Base-by-base conservation (phyloP, 2,888 invertebrate species). In the Linyphia triangularis region DNA sequence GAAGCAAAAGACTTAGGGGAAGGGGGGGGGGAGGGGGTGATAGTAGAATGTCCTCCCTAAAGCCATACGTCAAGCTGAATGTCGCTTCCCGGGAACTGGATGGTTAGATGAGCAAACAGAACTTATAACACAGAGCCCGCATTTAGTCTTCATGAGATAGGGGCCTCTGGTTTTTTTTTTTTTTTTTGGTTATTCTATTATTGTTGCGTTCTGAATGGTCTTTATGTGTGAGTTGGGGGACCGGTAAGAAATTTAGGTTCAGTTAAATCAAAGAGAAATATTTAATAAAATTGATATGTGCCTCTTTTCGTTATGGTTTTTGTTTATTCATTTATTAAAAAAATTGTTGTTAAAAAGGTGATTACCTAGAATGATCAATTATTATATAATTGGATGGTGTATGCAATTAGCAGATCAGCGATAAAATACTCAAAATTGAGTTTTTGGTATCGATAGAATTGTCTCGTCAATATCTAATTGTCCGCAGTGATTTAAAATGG, bases 21-120 rank as follows among this genome's bases (percentile, higher is more conserved):
- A 30, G 33, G 57, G 57, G 57, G 57, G 28, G 9, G 19, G 28
- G 33, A 59, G 33, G 30, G 30, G 40, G n/a, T 51, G 43, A 65
- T 57, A 69, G 40, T 63, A 37, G 28, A 51, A 65, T 13, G 16
- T 51, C 81, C 33, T 57, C 70, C 59, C 59, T 43, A 24, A 28
- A 63, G 69, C 77, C 70, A 85, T 85, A 85, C 85, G 85, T 85
- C 85, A 85, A 69, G 77, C 85, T 85, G 69, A 78, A 77, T 78
- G 85, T 85, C 85, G 72, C 16, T 78, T 28, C 37, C 37, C n/a
- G 22, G 79, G 43, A 79, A 37, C 10, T 57, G 63, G 79, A 67
- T 51, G 67, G 51, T 65, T 70, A 43, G 37, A 19, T 40, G 70
- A 59, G 77, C 85, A 85, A 85, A 85, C 85, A 84, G 43, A 33